phyloP scores from a whole-genome alignment of 2,888 invertebrate species.

The Drosophila sordidula region DNA sequence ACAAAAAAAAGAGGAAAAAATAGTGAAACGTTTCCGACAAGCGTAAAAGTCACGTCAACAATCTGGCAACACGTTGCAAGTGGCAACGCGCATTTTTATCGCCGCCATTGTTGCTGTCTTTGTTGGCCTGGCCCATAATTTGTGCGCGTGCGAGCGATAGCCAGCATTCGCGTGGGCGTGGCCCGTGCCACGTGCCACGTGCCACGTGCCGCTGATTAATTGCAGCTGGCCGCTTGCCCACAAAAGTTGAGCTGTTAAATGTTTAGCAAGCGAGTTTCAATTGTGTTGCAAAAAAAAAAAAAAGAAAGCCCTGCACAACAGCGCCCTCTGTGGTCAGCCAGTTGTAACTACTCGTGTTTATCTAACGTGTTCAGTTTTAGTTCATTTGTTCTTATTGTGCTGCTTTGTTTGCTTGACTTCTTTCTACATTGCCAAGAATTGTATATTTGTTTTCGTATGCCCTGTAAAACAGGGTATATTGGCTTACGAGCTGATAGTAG shows the following conservation, averaged over 20 bases:
- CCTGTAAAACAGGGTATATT: background rate
- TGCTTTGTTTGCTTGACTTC: conserved; percentile 40
- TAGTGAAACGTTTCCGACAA: background rate
- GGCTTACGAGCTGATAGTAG: too few species aligned
- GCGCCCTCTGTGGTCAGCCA: conserved; percentile 20
- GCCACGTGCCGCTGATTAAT: conserved; percentile 75
- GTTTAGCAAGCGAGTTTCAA: conserved; percentile 46
- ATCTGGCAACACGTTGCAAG: conserved; percentile 78
- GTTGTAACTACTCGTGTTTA: conserved; percentile 48
- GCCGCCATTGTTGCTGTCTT: conserved; percentile 36
- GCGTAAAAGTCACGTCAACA: conserved; percentile 67
- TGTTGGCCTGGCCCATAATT: conserved; percentile 49
- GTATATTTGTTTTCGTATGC: conserved; percentile 7
- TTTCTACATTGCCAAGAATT: conserved; percentile 19
- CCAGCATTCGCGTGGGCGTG: conserved; percentile 22
- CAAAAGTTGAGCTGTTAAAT: conserved; percentile 65
- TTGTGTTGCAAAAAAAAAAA: conserved; percentile 14
- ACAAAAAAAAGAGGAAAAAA: too few species aligned
- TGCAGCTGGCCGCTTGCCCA: conserved; percentile 51
- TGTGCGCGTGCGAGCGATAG: conserved; percentile 66
- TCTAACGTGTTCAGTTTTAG: conserved; percentile 67
- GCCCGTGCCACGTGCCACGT: conserved; percentile 45
- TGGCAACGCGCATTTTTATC: conserved; percentile 69
- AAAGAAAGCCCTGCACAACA: background rate
- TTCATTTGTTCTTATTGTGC: conserved; percentile 54